Evolutionary conservation across 2,888 invertebrate genomes (phyloP), one percentile per base, ranked within the genome.

Genomic region (Tipula unca): DNA sequence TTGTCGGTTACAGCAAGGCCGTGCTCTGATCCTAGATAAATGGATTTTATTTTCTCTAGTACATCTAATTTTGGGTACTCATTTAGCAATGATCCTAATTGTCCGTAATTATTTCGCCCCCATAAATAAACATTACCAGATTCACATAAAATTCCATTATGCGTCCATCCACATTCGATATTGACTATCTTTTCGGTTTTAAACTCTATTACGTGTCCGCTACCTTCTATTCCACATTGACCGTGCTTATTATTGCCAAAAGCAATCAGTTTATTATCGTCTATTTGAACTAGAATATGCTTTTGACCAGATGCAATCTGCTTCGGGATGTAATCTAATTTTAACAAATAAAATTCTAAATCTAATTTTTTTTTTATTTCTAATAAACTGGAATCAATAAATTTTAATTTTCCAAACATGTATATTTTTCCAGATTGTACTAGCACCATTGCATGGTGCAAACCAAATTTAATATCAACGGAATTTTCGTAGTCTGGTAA

Each of bases 241-340:
- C 96, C 95, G 90, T 94, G 94, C 90, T 94, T 96, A 89, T 97
- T 97, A 88, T 96, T 95, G 32, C 98, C 98, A 94, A 96, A 96
- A 14, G 92, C 94, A 91, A 92, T 95, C 86, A 94, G 91, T 86
- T 92, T 93, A 87, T 91, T 90, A 87, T 91, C 90, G 1, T 87
- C 85, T 32, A 89, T 88, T 86, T 89, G 88, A 6, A 90, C 87
- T 86, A 91, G 87, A 86, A 91, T 94, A 89, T 96, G 96, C 88
- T 96, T 94, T 90, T 97, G 96, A 1, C 97, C 97, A 90, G 96
- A 96, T 82, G 94, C 93, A 85, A 96, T 92, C 89, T 6, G 83
- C 0, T 83, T 93, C 91, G 87, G 92, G 91, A 20, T 84, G 39
- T 84, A 1, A 20, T 84, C 10, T 6, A 29, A 89, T 89, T 82